Conservation (phyloP, 2,888 invertebrate genomes). For the Eupeodes luniger region DNA sequence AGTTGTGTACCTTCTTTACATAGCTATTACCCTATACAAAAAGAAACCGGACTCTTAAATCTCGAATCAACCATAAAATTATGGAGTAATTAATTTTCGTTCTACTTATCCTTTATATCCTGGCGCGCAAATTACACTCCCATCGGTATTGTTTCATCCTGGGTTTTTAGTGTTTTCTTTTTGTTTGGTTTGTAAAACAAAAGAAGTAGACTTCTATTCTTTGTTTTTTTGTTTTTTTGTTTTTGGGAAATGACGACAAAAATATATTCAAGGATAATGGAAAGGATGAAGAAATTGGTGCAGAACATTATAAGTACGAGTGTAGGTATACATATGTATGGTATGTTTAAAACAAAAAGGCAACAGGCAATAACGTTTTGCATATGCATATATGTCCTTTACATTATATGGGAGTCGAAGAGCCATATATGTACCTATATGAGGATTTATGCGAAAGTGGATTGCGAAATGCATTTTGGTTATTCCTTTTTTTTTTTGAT, state of each 20-base stretch:
- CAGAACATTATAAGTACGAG: slow-evolving; percentile 13
- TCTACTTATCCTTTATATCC: slow-evolving; percentile 62
- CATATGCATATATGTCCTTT: not conserved
- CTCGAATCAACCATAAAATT: slow-evolving; percentile 82
- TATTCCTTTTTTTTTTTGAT: slow-evolving; percentile 27
- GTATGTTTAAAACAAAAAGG: slow-evolving; percentile 26
- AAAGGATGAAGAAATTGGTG: slow-evolving; percentile 62
- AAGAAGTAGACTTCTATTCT: slow-evolving; percentile 62
- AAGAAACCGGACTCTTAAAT: slow-evolving; percentile 79
- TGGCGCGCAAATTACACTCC: slow-evolving; percentile 54
- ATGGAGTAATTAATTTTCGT: slow-evolving; percentile 82
- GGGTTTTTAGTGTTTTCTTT: slow-evolving; percentile 29
- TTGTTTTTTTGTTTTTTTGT: slow-evolving; percentile 43
- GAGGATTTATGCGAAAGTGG: slow-evolving; percentile 47
- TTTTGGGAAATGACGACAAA: slow-evolving; percentile 33
- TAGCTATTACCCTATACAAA: slow-evolving; percentile 29
- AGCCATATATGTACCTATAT: not conserved
- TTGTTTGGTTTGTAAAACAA: slow-evolving; percentile 51
- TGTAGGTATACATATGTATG: not conserved
- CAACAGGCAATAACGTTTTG: slow-evolving; percentile 65
- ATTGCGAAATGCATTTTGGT: slow-evolving; percentile 61
- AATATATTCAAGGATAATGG: slow-evolving; percentile 64
- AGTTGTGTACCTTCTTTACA: not conserved
- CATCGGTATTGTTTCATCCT: slow-evolving; percentile 63
- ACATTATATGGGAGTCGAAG: slow-evolving; percentile 8